Evolutionary conservation across 2,797 vertebrate species (phyloP), one percentile per base, ranked within the genome.

Genomic region (Percopsis omiscomaycus): DNA sequence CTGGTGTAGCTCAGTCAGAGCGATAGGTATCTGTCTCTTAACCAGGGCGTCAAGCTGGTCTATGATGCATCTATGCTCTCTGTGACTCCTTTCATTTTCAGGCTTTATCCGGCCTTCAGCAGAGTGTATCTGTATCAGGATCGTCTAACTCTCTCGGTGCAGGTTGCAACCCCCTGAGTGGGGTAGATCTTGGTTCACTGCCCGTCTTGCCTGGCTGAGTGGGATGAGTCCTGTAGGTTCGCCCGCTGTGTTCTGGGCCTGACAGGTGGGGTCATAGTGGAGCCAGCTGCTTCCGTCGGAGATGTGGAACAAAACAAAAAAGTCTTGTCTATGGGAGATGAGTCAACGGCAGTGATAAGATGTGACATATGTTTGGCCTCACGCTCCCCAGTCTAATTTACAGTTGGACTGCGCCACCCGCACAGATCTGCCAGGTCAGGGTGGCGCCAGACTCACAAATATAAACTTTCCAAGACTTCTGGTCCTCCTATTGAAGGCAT

Each of bases 131-230:
- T 42, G 37, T 42, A 42, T 66, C 71, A 70, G 62, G 69, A 15
- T 63, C 60, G 65, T 67, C 66, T 80, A 74, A 85, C 71, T 73
- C 77, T 37, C 62, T n/a, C 56, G 78, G 78, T 83, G n/a, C n/a
- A 79, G 85, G 83, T 71, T 77, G 14, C 47, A 11, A 62, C 83
- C 86, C 74, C 75, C 67, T 58, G 81, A 81, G 75, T 57, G 68
- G 61, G 65, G 69, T 71, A 73, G 74, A 73, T 74, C 45, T 1
- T 46, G 11, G 53, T 58, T 71, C 63, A 28, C 63, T 45, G 13
- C 16, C 30, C 50, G 54, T 57, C 28, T 52, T 70, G 73, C 69
- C 67, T 66, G 69, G 59, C 32, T 4, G n/a, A 67, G 64, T 56
- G 14, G 12, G n/a, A 45, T 60, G 61, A 68, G 63, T 15, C 28